Evolutionary conservation across 2,797 vertebrate genomes (phyloP).

Genomic region (Bradypodion pumilum): DNA sequence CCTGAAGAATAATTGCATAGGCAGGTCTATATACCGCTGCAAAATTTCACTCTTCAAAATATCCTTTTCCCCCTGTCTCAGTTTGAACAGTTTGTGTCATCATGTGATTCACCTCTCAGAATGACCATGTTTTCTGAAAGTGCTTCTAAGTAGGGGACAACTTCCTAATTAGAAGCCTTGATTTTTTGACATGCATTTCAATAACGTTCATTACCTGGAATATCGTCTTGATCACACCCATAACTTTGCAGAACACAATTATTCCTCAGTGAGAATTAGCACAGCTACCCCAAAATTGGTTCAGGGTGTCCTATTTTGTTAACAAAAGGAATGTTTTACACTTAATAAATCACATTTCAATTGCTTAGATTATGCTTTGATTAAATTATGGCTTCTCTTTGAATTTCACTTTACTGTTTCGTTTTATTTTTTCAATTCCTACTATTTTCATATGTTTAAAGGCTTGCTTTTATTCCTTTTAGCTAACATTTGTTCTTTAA

Average conservation of each 20-base stretch:
- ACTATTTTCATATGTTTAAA: constrained; percentile 6
- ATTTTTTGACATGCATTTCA: constrained; percentile 56
- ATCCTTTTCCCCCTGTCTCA: constrained; percentile 4
- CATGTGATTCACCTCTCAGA: constrained; percentile 37
- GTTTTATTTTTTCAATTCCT: constrained; percentile 5
- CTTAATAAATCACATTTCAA: constrained; percentile 55
- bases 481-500: constrained; percentile 12
- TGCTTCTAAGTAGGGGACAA: constrained; percentile 60
- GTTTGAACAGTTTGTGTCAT: neutral
- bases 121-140: constrained; percentile 46
- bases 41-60: neutral
- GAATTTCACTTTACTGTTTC: constrained; percentile 35
- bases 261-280: constrained; percentile 53
- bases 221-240: constrained; percentile 60
- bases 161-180: constrained; percentile 67
- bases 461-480: constrained; percentile 46
- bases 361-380: constrained; percentile 58
- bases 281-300: constrained; percentile 55
- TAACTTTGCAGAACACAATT: constrained; percentile 44
- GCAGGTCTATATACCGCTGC: neutral
- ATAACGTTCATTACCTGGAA: constrained; percentile 48
- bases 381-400: constrained; percentile 56
- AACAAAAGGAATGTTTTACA: constrained; percentile 57
- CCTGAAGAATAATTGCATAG: neutral
- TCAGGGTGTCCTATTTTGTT: constrained; percentile 56